Percentiles rank a stretch among this genome's conserved stretches.
Conservation (phyloP, 1,140 invertebrate genomes). For the Orchesella cincta region DNA sequence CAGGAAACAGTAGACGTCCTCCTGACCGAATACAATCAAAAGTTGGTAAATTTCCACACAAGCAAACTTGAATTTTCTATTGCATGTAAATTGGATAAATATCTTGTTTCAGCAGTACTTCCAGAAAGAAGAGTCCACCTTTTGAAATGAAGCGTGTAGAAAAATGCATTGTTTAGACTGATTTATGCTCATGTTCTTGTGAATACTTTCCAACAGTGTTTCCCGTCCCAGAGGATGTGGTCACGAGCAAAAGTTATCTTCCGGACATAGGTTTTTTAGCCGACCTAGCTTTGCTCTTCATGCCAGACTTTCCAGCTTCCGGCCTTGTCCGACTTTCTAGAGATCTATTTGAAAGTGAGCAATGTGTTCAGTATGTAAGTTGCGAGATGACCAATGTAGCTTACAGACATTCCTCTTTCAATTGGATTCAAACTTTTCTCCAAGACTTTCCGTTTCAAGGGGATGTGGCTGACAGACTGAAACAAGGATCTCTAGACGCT, state of each 20-base stretch:
- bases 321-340: constrained; percentile 24
- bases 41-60: neutral
- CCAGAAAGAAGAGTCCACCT: neutral
- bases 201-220: neutral
- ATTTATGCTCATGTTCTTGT: neutral
- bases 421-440: constrained; percentile 34
- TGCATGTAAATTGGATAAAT: neutral
- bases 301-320: constrained; percentile 32
- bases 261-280: constrained; percentile 29
- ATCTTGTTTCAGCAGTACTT: no score
- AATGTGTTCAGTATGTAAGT: constrained; percentile 34
- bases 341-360: constrained; percentile 38
- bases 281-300: constrained; percentile 14
- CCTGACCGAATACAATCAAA: neutral
- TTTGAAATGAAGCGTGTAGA: neutral
- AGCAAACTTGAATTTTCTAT: neutral
- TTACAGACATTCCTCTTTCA: constrained; percentile 7
- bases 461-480: constrained; percentile 33
- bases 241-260: constrained; percentile 3
- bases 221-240: constrained; percentile 21
- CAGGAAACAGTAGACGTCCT: no score
- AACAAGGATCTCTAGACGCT: neutral
- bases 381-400: constrained; percentile 34
- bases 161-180: neutral
- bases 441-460: constrained; percentile 40